Percentiles rank a stretch among this genome's conserved stretches.
phyloP scores from a whole-genome alignment of 1,140 invertebrate genomes.

The Diprion similis region DNA sequence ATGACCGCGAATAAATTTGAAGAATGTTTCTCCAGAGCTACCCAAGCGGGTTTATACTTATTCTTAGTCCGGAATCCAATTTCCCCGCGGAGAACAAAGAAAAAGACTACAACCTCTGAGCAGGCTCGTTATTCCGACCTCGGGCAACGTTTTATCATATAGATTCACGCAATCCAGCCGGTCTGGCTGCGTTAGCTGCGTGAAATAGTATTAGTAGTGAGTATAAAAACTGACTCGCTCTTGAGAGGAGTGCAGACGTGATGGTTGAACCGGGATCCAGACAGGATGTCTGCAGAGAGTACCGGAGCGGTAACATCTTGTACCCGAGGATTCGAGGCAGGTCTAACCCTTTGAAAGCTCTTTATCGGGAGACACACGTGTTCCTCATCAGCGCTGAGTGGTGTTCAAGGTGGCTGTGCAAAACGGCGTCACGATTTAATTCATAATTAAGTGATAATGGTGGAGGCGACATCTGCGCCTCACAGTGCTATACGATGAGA shows the following conservation, averaged over 20 bases:
- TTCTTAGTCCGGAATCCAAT: no score
- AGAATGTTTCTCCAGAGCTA: no score
- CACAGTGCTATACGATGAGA: background rate
- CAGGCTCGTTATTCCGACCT: no score
- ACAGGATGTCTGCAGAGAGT: background rate
- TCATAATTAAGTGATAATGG: conserved; percentile 26
- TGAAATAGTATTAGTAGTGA: no score
- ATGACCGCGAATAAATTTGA: no score
- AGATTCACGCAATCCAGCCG: no score
- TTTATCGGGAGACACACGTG: conserved; percentile 21
- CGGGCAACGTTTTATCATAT: no score
- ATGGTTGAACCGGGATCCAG: background rate
- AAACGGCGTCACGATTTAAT: conserved; percentile 18
- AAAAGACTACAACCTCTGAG: no score
- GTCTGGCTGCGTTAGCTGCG: no score
- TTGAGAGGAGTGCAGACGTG: background rate
- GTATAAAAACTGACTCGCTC: no score
- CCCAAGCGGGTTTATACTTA: no score
- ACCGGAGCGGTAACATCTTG: background rate
- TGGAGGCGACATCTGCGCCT: conserved; percentile 19
- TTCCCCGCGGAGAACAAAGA: no score
- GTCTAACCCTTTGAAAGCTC: background rate
- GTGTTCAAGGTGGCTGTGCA: conserved; percentile 14
- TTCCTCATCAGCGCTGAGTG: conserved; percentile 24
- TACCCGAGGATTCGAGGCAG: background rate